Evolutionary conservation across 2,113 vertebrate genomes (phyloP).

Genomic region (Corapipo altera): DNA sequence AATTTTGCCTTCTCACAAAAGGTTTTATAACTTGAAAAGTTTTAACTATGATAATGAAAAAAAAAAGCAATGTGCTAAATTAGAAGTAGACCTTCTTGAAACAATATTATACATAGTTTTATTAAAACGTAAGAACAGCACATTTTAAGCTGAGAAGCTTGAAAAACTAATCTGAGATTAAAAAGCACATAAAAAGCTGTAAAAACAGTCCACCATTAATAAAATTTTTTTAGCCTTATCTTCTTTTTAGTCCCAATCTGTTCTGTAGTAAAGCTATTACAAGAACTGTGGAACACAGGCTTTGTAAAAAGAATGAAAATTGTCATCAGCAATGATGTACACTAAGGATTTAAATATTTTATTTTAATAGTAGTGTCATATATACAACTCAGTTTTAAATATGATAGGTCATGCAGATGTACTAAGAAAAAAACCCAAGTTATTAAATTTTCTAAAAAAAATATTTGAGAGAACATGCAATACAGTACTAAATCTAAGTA

Average conservation of each 20-base stretch:
- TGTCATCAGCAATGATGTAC: background rate
- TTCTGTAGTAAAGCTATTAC: background rate
- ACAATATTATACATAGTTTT: background rate
- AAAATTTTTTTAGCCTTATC: background rate
- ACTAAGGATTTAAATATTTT: background rate
- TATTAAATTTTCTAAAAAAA: background rate
- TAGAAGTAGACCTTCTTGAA: background rate
- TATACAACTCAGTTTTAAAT: conserved; percentile 8
- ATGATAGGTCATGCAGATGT: background rate
- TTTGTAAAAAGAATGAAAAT: background rate
- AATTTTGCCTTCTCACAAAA: background rate
- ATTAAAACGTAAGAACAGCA: background rate
- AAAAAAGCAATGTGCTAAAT: background rate
- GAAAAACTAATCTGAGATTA: background rate
- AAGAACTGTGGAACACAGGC: background rate
- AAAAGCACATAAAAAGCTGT: background rate
- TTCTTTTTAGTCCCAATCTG: background rate
- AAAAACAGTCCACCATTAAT: background rate
- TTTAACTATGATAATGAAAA: background rate
- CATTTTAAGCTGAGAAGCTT: background rate
- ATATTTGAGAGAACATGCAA: conserved; percentile 3
- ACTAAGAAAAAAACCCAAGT: background rate
- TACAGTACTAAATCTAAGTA: background rate
- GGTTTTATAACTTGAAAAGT: background rate
- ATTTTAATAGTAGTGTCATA: background rate